Percentiles rank a stretch among this genome's conserved stretches.
These are phyloP conservation scores for Celastrina argiolus DNA, from an alignment of 2,888 invertebrate genomes.

Conservation along the genomic window DNA sequence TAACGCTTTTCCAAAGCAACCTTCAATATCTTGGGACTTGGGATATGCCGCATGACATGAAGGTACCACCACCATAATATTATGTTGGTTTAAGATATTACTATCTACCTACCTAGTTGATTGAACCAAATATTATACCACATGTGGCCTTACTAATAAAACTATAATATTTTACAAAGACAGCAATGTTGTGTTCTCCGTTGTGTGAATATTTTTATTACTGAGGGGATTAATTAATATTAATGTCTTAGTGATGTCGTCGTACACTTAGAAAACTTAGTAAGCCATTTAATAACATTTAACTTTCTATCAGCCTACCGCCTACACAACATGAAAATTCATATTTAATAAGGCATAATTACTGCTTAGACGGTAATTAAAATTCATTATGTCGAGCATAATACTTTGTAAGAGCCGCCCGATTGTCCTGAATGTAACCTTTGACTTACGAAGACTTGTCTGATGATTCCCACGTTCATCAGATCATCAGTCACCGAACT, in stretches of 20 bases:
- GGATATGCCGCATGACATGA: too few relatives aligned
- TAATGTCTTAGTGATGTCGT: background rate
- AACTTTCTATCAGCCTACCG: background rate
- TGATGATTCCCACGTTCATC: conserved; percentile 64
- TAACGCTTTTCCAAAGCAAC: background rate
- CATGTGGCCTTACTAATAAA: too few relatives aligned
- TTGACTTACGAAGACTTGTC: conserved; percentile 60
- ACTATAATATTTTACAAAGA: too few relatives aligned
- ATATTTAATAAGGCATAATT: conserved; percentile 5
- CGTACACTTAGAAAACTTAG: background rate
- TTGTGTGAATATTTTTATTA: too few relatives aligned
- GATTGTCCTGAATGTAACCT: conserved; percentile 54
- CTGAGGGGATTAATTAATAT: too few relatives aligned
- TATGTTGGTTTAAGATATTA: too few relatives aligned
- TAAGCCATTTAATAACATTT: background rate
- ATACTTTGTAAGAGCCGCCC: conserved; percentile 57
- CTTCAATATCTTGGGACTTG: too few relatives aligned
- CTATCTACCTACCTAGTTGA: too few relatives aligned
- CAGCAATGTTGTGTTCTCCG: too few relatives aligned
- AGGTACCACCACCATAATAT: too few relatives aligned
- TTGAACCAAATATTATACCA: too few relatives aligned
- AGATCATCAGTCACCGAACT: conserved; percentile 66
- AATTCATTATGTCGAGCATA: conserved; percentile 10
- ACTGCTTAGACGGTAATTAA: conserved; percentile 6
- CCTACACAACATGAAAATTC: background rate